Evolutionary conservation across 2,113 vertebrate species (phyloP), one percentile per base, ranked within the genome.

Genomic region (Cyanocitta stelleri): DNA sequence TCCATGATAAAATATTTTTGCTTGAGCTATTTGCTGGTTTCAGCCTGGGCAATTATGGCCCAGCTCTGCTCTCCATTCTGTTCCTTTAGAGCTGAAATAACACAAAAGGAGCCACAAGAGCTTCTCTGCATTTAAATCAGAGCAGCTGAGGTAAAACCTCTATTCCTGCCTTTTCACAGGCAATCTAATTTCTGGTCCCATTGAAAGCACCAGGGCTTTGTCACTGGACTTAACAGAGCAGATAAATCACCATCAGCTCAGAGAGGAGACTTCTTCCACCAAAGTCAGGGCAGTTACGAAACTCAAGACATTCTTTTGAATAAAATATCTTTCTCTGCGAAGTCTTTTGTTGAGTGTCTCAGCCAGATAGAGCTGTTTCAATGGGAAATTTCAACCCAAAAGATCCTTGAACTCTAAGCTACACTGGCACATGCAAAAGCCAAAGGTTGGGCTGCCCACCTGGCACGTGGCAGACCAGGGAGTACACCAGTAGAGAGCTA

Each of bases 91-190:
- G 76, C 76, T 84, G 83, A 90, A 93, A 84, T 81, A 92, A 84
- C 48, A 71, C 68, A 80, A 46, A 80, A 90, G 68, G 44, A 91
- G 68, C 37, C 78, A 49, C 56, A 68, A 67, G 79, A 89, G 41
- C 72, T 75, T 77, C 64, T 49, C 87, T 90, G 92, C 88, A 81
- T 95, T 93, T 95, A 84, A 92, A 85, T 88, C 76, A 54, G 79
- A 93, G 55, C 44, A 77, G 37, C 68, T 44, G 68, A 93, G 85
- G 83, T 84, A 90, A 83, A 95, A 93, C 83, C 73, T 95, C 85
- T 3, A 3, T 56, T 78, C n/a, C 67, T 92, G 85, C 44, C 74
- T 90, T 71, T 87, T 69, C 3, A 6, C 72, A 94, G 78, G 20
- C 75, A 58, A 56, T 61, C 90, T 89, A 64, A 93, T 88, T 93